Conservation (phyloP, 2,797 vertebrate genomes). For the Gymnothorax reevesii region DNA sequence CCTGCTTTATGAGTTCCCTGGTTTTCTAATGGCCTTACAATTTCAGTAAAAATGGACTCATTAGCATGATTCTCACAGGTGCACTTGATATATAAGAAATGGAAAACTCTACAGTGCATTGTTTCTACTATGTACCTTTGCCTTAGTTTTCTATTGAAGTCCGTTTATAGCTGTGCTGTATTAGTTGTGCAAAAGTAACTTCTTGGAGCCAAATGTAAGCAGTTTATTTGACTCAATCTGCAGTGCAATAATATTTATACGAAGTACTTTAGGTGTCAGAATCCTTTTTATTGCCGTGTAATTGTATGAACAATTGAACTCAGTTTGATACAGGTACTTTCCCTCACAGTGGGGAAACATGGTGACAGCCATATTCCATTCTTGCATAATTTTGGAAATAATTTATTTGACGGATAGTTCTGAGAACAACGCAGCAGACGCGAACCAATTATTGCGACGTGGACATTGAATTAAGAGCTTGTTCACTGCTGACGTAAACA, state of each 20-base stretch:
- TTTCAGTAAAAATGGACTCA: neutral
- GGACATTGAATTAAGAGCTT: constrained; percentile 32
- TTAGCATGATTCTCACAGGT: neutral
- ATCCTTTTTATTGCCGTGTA: neutral
- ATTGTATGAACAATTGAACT: neutral
- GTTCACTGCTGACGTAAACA: constrained; percentile 59
- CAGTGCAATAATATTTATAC: neutral
- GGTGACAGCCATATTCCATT: neutral
- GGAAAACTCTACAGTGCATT: neutral
- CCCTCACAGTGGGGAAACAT: neutral
- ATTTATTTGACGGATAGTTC: neutral
- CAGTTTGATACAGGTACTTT: neutral
- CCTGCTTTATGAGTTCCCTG: neutral
- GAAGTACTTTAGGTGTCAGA: neutral
- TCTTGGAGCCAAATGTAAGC: neutral
- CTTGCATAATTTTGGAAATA: neutral
- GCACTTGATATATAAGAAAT: neutral
- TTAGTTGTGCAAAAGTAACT: neutral
- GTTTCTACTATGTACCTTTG: neutral
- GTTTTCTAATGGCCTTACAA: neutral
- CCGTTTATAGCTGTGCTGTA: neutral
- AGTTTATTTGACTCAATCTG: neutral
- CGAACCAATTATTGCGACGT: neutral
- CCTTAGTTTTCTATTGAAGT: neutral
- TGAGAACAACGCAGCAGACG: neutral